Conservation (phyloP, 1,140 invertebrate genomes). For the Gryon sp. region DNA sequence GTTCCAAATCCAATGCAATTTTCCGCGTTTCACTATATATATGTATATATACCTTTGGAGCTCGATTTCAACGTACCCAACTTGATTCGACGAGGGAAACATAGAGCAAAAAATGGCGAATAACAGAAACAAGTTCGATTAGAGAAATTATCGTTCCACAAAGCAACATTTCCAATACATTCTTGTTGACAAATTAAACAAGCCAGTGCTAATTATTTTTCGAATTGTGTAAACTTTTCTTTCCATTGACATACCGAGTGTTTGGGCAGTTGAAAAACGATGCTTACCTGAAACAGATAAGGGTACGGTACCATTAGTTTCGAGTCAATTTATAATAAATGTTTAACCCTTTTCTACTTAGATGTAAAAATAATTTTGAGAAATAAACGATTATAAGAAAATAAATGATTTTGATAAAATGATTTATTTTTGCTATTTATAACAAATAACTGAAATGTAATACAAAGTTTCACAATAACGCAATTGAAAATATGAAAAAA, state of each 20-base stretch:
- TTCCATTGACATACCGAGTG: not conserved
- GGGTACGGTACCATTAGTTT: too few species aligned
- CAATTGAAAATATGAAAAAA: too few species aligned
- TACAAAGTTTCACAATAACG: too few species aligned
- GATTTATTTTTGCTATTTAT: too few species aligned
- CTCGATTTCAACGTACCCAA: slow-evolving; percentile 23
- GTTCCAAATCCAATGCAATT: slow-evolving; percentile 43
- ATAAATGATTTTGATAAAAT: too few species aligned
- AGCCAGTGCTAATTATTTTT: slow-evolving; percentile 5
- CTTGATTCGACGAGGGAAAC: slow-evolving; percentile 6
- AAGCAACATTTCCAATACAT: slow-evolving; percentile 41
- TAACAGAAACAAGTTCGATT: slow-evolving; percentile 33
- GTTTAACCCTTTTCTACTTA: too few species aligned
- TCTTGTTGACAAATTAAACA: slow-evolving; percentile 37
- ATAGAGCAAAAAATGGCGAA: too few species aligned
- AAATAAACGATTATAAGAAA: too few species aligned
- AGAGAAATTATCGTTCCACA: slow-evolving; percentile 49
- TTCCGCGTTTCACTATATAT: slow-evolving; percentile 45
- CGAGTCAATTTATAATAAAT: too few species aligned
- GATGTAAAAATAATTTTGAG: too few species aligned
- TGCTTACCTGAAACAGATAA: slow-evolving; percentile 27
- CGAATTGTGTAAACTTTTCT: not conserved
- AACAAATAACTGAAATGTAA: too few species aligned
- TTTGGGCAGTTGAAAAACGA: not conserved
- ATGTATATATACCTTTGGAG: slow-evolving; percentile 21